phyloP scores from a whole-genome alignment of 92 coral and sea anemone genomes.

The Desmophyllum pertusum region DNA sequence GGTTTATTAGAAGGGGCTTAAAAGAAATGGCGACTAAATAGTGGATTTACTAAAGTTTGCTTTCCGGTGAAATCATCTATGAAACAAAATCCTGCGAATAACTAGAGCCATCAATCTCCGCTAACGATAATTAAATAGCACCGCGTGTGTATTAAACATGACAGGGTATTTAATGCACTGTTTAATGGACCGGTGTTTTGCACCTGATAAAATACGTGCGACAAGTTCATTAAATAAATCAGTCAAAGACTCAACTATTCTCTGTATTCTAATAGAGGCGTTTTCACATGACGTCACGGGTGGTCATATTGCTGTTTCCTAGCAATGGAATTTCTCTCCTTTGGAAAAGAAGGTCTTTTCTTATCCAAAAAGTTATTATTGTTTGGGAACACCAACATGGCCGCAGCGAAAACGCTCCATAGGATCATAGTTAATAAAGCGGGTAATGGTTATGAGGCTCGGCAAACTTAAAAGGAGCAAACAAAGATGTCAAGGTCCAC shows the following conservation, averaged over 20 bases:
- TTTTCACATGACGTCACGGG: no score
- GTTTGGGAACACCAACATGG: no score
- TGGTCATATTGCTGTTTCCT: no score
- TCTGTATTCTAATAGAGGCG: no score
- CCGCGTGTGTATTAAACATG: not conserved
- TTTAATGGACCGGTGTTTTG: not conserved
- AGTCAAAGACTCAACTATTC: not conserved
- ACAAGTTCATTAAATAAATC: not conserved
- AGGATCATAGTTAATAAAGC: no score
- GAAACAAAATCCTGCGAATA: not conserved
- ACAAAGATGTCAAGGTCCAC: no score
- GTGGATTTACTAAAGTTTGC: not conserved
- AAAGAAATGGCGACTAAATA: not conserved
- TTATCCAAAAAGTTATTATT: no score
- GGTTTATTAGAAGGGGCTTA: not conserved
- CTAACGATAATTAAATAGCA: not conserved
- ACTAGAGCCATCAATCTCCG: not conserved
- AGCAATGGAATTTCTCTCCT: no score
- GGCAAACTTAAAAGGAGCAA: no score
- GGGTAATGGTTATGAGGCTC: no score
- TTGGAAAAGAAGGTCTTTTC: no score
- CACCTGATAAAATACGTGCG: not conserved
- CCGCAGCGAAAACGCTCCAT: no score
- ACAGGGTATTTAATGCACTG: not conserved
- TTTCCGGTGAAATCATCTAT: not conserved